phyloP scores from a whole-genome alignment of 2,113 vertebrate genomes.

The Sphyrna mokarran region DNA sequence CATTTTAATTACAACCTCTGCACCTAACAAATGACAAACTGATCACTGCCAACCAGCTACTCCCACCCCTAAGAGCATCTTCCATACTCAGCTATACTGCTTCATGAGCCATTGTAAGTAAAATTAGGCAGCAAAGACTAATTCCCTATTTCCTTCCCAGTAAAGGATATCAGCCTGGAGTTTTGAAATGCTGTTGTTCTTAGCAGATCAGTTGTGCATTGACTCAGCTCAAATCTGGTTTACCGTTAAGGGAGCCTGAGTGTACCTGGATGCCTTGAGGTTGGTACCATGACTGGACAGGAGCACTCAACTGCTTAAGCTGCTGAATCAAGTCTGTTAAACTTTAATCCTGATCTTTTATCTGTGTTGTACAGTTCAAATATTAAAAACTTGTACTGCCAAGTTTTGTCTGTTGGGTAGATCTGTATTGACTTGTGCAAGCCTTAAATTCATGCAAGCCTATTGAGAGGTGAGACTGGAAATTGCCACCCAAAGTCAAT shows the following conservation, averaged over 20 bases:
- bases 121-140: background rate
- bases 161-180: background rate
- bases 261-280: background rate
- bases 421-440: background rate
- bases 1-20: background rate
- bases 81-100: background rate
- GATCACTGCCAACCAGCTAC: background rate
- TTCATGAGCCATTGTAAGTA: background rate
- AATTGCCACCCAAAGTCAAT: too few species aligned
- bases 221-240: background rate
- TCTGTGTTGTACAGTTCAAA: background rate
- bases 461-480: background rate
- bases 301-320: background rate
- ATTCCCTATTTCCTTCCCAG: too few species aligned
- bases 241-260: background rate
- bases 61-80: background rate
- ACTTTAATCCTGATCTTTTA: background rate
- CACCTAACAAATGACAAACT: background rate
- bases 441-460: background rate
- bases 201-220: background rate
- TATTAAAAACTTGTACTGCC: background rate
- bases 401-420: background rate
- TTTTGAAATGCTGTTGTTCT: background rate
- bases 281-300: background rate
- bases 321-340: background rate